Base-by-base conservation (phyloP, 2,888 invertebrate genomes). In the Diogma glabrata region DNA sequence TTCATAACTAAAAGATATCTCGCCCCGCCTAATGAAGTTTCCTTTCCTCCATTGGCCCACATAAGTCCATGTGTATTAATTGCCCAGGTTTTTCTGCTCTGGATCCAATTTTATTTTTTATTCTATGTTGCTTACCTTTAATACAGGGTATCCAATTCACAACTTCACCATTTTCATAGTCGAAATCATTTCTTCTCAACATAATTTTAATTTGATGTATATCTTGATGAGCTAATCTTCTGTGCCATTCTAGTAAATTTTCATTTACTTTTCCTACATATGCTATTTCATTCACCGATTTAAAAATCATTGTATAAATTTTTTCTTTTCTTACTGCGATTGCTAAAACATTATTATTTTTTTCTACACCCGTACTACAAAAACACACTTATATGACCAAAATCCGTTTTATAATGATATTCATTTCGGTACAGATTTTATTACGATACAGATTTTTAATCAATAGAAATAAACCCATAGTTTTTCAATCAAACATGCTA, bases 1-100 rank as follows among this genome's bases (percentile, higher is more conserved):
- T 28, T 28, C 28, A 28, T 28, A 28, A 28, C 28, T 40, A 40
- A 12, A 40, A 40, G 20, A 40, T 40, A 40, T 40, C 38, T 40
- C 6, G 38, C 17, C 17, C 38, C 38, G 4, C 19, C 38, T n/a
- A 40, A 17, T 40, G 38, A 17, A 40, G 9, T 40, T 7, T 19
- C 38, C 19, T 40, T n/a, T n/a, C n/a, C n/a, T n/a, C n/a, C n/a
- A n/a, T n/a, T n/a, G 36, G 36, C 7, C 38, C 38, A 40, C 19
- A 40, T 40, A 19, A 40, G 20, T 40, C 19, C 7, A 40, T 17
- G n/a, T 5, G 38, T 40, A 40, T 17, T 40, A 40, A 40, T 40
- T 40, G 38, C 12, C 38, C 19, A 17, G 38, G 19, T 40, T 17
- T 40, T 40, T 40, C 38, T 10, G 38, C 38, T 40, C 38, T 40